Evolutionary conservation across 2,113 vertebrate species (phyloP).

Genomic region (Suncus etruscus): DNA sequence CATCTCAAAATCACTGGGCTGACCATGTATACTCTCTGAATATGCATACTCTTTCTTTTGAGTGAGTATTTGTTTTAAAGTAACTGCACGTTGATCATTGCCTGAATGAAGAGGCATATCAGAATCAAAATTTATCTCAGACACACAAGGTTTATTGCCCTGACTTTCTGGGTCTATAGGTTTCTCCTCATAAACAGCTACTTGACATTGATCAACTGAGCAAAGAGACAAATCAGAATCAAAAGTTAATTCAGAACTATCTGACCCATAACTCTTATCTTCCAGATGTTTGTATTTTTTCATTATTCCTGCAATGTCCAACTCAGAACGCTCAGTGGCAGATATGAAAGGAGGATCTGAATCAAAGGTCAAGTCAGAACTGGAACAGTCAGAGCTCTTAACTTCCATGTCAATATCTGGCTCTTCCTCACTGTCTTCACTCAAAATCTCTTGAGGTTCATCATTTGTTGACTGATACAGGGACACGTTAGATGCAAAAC

Average conservation of each 20-base stretch:
- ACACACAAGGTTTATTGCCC: constrained; percentile 88
- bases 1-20: constrained; percentile 87
- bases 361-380: constrained; percentile 87
- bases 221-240: constrained; percentile 78
- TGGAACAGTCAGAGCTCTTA: constrained; percentile 78
- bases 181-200: constrained; percentile 85
- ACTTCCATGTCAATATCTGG: constrained; percentile 89
- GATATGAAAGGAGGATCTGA: constrained; percentile 79
- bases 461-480: constrained; percentile 82
- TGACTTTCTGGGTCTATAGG: constrained; percentile 89
- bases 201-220: constrained; percentile 81
- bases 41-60: constrained; percentile 89
- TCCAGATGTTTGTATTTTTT: constrained; percentile 88
- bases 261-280: constrained; percentile 88
- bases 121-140: constrained; percentile 84
- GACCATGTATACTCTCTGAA: constrained; percentile 89
- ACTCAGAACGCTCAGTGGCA: constrained; percentile 81
- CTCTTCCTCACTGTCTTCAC: constrained; percentile 89
- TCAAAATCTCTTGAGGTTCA: constrained; percentile 79
- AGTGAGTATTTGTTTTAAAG: constrained; percentile 85
- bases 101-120: constrained; percentile 81
- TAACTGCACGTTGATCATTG: constrained; percentile 79
- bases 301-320: constrained; percentile 86
- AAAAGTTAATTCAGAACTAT: constrained; percentile 86
- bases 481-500: constrained; percentile 90